phyloP scores from a whole-genome alignment of 1,140 invertebrate genomes.

The Archegozetes longisetosus region DNA sequence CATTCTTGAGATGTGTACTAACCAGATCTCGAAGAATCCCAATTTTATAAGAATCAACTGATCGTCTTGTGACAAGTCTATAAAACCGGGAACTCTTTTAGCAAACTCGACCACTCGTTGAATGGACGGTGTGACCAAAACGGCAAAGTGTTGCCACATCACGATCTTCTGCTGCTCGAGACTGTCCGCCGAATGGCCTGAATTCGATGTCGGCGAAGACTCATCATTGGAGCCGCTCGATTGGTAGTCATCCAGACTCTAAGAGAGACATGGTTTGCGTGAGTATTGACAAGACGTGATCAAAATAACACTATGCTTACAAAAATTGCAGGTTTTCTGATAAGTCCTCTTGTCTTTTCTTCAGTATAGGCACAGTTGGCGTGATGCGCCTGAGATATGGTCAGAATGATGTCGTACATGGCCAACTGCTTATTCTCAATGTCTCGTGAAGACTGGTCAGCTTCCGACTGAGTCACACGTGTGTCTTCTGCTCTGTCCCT shows the following conservation, averaged over 20 bases:
- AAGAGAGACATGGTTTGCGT: slow-evolving; percentile 10
- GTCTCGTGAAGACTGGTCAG: slow-evolving; percentile 22
- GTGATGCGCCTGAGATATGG: slow-evolving; percentile 75
- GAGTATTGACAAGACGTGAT: neutral
- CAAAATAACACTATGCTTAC: slow-evolving; percentile 30
- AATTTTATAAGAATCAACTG: slow-evolving; percentile 86
- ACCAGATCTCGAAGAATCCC: slow-evolving; percentile 92
- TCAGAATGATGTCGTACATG: slow-evolving; percentile 68
- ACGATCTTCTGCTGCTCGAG: slow-evolving; percentile 30
- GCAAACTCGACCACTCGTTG: slow-evolving; percentile 85
- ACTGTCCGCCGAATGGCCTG: slow-evolving; percentile 24
- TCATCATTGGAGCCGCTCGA: slow-evolving; percentile 1
- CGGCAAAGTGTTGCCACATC: slow-evolving; percentile 30
- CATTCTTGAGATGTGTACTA: slow-evolving; percentile 64
- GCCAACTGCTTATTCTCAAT: slow-evolving; percentile 37
- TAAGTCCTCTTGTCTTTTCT: slow-evolving; percentile 51
- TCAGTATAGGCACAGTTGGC: slow-evolving; percentile 77
- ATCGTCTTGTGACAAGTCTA: slow-evolving; percentile 70
- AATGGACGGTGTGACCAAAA: slow-evolving; percentile 50
- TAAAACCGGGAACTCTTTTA: slow-evolving; percentile 76
- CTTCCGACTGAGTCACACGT: slow-evolving; percentile 27
- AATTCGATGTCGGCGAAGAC: slow-evolving; percentile 3
- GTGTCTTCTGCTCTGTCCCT: slow-evolving; percentile 52
- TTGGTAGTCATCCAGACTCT: slow-evolving; percentile 26
- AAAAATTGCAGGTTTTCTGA: slow-evolving; percentile 50